Conservation (phyloP, 2,888 invertebrate species). For the Meganola albula region DNA sequence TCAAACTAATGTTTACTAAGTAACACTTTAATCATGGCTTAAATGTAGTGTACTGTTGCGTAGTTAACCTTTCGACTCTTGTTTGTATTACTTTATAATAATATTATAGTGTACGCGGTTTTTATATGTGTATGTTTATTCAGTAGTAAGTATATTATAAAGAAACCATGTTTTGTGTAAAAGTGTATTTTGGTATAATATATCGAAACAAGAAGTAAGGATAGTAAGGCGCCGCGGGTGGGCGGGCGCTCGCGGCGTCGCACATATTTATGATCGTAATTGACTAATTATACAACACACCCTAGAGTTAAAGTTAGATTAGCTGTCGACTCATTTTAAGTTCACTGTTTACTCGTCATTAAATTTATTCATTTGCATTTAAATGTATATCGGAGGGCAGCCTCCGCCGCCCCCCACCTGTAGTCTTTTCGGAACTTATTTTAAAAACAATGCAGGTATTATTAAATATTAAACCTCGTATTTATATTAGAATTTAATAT, state of each 20-base stretch:
- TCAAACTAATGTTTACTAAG: slow-evolving; percentile 66
- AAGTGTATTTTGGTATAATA: slow-evolving; percentile 72
- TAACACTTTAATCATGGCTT: slow-evolving; percentile 75
- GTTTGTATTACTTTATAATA: slow-evolving; percentile 77
- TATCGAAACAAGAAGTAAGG: slow-evolving; percentile 49
- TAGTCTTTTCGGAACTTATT: slow-evolving; percentile 70
- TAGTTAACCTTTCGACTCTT: slow-evolving; percentile 74
- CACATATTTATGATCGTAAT: slow-evolving; percentile 75
- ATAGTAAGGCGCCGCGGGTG: slow-evolving; percentile 27
- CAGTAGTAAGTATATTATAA: slow-evolving; percentile 72
- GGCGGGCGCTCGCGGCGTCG: slow-evolving; percentile 30
- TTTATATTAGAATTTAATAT: slow-evolving; percentile 74
- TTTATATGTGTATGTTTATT: slow-evolving; percentile 78
- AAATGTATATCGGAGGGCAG: slow-evolving; percentile 51
- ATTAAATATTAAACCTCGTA: slow-evolving; percentile 75
- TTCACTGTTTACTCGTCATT: slow-evolving; percentile 56
- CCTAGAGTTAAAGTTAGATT: slow-evolving; percentile 69
- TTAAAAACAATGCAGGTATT: slow-evolving; percentile 76
- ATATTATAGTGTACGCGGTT: slow-evolving; percentile 74
- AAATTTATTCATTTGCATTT: slow-evolving; percentile 66
- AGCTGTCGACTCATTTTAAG: slow-evolving; percentile 59
- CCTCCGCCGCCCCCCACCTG: slow-evolving; percentile 42
- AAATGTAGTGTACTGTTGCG: slow-evolving; percentile 75
- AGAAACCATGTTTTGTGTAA: slow-evolving; percentile 67
- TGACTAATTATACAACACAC: slow-evolving; percentile 76